Evolutionary conservation across 2,797 vertebrate genomes (phyloP), one percentile per base, ranked within the genome.

Genomic region (Clarias fuscus): DNA sequence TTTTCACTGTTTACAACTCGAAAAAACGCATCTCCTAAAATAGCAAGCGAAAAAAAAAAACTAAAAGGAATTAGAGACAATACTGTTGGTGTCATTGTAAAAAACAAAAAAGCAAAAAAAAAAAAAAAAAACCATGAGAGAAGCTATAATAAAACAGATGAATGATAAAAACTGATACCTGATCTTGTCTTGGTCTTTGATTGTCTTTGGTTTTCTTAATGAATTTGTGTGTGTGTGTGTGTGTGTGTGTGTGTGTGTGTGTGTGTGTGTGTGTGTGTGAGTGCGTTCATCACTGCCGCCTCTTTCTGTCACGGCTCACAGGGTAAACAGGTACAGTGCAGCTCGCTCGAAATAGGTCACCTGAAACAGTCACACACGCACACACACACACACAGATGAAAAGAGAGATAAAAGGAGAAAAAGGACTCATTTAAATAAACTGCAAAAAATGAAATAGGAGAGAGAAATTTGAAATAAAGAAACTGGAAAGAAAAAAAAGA

Each of bases 1-100:
- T 94, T 96, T 93, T 91, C 95, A 95, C 93, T 91, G 96, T 97
- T 97, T 97, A 97, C 96, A 96, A 94, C 91, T 95, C 90, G 13
- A 56, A 56, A 56, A 91, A 94, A 94, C 94, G 93, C 95, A 96
- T 96, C 96, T 97, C 95, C 95, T 95, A 92, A 92, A 92, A 95
- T 94, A 94, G 93, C 93, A 94, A 95, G 92, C 92, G 89, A 92
- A 92, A 92, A 85, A 92, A 85, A 85, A 58, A 73, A 93, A 56
- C 53, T 56, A 56, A 84, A 33, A 48, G 33, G 40, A 43, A 68
- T 84, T 88, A 85, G 82, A 86, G 33, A 85, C 48, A 81, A 75
- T 86, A 77, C 59, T 86, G 90, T 94, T 93, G 93, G 93, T 96
- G 95, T 96, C 94, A 95, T 93, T 94, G 94, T 92, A 94, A 92